These are phyloP conservation scores for Drosophila burlai DNA, from an alignment of 1,140 invertebrate genomes.

Conservation along the genomic window DNA sequence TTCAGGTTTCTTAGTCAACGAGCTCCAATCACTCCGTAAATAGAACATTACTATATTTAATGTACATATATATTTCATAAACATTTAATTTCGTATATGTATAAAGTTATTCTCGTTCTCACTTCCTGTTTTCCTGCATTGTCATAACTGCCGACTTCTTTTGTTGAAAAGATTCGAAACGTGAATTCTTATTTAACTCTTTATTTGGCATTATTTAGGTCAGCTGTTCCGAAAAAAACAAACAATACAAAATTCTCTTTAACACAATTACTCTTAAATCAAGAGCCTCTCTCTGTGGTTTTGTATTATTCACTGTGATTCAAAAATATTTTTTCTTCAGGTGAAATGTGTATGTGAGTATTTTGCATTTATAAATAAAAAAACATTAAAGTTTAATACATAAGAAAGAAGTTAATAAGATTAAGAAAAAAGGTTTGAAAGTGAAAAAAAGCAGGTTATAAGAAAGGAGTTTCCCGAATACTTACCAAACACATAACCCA, in stretches of 20 bases:
- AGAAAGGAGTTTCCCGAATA: not conserved
- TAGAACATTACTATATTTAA: too few species aligned
- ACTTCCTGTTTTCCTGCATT: not conserved
- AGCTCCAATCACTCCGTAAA: too few species aligned
- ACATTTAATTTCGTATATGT: not conserved
- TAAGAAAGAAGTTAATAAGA: not conserved
- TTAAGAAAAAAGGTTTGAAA: not conserved
- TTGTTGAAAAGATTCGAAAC: not conserved
- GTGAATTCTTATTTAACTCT: not conserved
- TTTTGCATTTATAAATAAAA: not conserved
- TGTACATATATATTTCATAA: not conserved
- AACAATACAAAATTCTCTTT: not conserved
- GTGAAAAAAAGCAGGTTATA: not conserved
- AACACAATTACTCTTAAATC: not conserved
- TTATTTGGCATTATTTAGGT: not conserved
- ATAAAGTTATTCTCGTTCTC: not conserved
- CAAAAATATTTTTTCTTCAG: not conserved
- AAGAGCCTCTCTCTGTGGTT: not conserved
- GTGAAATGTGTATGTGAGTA: not conserved
- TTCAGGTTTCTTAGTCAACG: not conserved
- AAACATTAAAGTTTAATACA: too few species aligned
- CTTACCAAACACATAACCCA: not conserved
- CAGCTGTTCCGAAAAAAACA: constrained; percentile 1
- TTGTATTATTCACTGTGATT: not conserved
- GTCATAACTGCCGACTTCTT: constrained; percentile 2